These are phyloP conservation scores for Sebastes cheni DNA, from an alignment of 2,797 vertebrate species.

Conservation along the genomic window DNA sequence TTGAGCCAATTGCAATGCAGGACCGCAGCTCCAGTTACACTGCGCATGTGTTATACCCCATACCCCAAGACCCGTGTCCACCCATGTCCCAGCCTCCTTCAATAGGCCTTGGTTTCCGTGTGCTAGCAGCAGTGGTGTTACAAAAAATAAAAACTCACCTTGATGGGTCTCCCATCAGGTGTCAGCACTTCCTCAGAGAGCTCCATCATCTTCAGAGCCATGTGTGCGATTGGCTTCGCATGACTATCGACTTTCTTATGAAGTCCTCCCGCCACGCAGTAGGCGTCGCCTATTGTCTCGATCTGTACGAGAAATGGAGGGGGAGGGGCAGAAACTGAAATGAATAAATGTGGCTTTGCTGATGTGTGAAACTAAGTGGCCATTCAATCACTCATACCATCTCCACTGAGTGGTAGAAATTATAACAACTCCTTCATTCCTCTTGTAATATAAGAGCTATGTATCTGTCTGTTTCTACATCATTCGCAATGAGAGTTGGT, in stretches of 20 bases:
- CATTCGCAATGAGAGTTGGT: background rate
- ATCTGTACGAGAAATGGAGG: slow-evolving; percentile 82
- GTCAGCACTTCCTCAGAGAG: slow-evolving; percentile 98
- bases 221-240: slow-evolving; percentile 94
- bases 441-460: slow-evolving; percentile 6
- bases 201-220: slow-evolving; percentile 99
- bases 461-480: background rate
- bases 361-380: slow-evolving; percentile 1
- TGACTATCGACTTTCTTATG: slow-evolving; percentile 96
- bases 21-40: no score
- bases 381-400: background rate
- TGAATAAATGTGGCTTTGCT: slow-evolving; percentile 5
- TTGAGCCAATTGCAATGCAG: no score
- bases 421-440: slow-evolving; percentile 11
- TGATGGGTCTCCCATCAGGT: slow-evolving; percentile 94
- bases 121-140: background rate
- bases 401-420: background rate
- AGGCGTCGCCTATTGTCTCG: slow-evolving; percentile 98
- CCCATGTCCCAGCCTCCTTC: no score
- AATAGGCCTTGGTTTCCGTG: background rate
- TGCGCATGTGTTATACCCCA: no score
- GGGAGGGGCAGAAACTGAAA: background rate
- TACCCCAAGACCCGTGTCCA: no score
- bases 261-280: slow-evolving; percentile 96
- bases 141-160: slow-evolving; percentile 81